Evolutionary conservation across 2,797 vertebrate species (phyloP), one percentile per base, ranked within the genome.

Genomic region (Huso huso): DNA sequence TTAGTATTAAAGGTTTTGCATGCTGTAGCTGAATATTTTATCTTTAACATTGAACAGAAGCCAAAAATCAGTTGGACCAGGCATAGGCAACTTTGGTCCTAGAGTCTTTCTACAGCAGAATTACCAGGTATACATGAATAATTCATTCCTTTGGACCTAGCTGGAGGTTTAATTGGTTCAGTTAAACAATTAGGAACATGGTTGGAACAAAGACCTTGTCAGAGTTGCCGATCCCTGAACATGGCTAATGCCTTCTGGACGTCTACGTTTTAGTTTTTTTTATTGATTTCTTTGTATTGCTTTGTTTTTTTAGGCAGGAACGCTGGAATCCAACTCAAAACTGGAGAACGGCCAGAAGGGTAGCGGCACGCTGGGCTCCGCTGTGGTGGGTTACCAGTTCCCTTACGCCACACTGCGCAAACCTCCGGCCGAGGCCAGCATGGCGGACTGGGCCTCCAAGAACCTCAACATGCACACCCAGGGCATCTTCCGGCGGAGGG

Each of bases 391-490:
- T 0, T 89, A 84, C 72, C 75, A 82, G 48, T 90, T 86, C 71
- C 77, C 86, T 0, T 90, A 88, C 69, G 74, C 49, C 57, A 89
- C 87, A 0, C 76, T 89, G 1, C 80, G 84, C 72, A 87, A 89
- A 65, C 88, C 88, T 15, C 78, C 84, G n/a, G 76, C 85, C 3
- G 86, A 86, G 57, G 82, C 78, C 75, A 90, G 83, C 75, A 90
- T 91, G 82, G 85, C 73, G 71, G 89, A 88, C 66, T 91, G 90
- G 90, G 90, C 90, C 48, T 87, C 87, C 49, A 89, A 91, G 69
- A 90, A 91, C 78, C 85, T 91, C 3, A 91, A 90, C 76, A 83
- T 89, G 83, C 90, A 91, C 78, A 91, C 88, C 0, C 88, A 89
- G 67, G 90, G 90, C 53, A 85, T 91, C 70, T 90, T 92, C 75